These are phyloP conservation scores for Sturmia bella DNA, from an alignment of 2,888 invertebrate species.

Conservation along the genomic window DNA sequence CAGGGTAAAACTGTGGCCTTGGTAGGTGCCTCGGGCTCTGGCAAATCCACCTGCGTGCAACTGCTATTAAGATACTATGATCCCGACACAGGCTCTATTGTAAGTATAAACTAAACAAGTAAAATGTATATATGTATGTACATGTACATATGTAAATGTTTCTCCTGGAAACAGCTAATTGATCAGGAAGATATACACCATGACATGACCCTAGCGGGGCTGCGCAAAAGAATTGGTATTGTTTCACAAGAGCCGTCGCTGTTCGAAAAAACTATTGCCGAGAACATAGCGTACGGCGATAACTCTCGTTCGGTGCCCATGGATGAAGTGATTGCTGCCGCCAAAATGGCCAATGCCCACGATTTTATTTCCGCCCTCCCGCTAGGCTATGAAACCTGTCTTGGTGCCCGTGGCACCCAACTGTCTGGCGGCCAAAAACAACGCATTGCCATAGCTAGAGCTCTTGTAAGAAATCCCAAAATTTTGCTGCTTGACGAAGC, in stretches of 20 bases:
- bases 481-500: conserved; percentile 89
- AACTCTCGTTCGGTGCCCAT: conserved; percentile 86
- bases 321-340: conserved; percentile 88
- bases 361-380: conserved; percentile 88
- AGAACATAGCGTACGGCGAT: conserved; percentile 95
- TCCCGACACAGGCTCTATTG: conserved; percentile 86
- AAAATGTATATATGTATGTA: neutral
- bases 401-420: conserved; percentile 90
- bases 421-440: conserved; percentile 94
- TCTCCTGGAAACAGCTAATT: conserved; percentile 79
- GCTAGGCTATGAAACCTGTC: conserved; percentile 88
- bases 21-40: conserved; percentile 90
- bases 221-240: conserved; percentile 89
- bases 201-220: conserved; percentile 86
- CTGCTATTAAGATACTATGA: conserved; percentile 91
- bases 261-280: conserved; percentile 90
- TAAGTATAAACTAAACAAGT: conserved; percentile 75
- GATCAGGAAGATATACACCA: conserved; percentile 83
- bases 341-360: conserved; percentile 90
- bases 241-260: conserved; percentile 93
- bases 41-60: conserved; percentile 91
- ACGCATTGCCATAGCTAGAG: conserved; percentile 91
- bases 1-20: conserved; percentile 88
- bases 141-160: no score
- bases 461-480: conserved; percentile 88